phyloP scores from a whole-genome alignment of 2,888 invertebrate species.

The Hermaeophaga mercurialis region DNA sequence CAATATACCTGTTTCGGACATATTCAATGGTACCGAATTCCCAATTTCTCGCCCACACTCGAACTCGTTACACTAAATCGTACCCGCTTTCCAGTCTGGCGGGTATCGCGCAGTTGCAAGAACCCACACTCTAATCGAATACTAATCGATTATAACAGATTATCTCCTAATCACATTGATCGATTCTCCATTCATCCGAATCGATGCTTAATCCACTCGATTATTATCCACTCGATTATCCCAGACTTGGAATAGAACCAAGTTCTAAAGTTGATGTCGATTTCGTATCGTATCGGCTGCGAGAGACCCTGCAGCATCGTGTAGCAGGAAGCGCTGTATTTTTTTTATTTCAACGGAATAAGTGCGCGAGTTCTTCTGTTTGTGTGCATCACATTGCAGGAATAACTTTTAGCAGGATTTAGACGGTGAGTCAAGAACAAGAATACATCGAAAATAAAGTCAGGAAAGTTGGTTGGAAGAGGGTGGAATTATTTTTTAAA shows the following conservation, averaged over 20 bases:
- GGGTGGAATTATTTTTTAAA: too few relatives aligned
- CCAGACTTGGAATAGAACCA: conserved; percentile 16
- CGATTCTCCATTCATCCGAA: background rate
- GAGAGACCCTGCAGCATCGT: background rate
- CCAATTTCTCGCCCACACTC: conserved; percentile 21
- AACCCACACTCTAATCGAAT: background rate
- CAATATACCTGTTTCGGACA: conserved; percentile 24
- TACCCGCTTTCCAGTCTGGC: background rate
- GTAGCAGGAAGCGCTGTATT: background rate
- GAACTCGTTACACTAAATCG: background rate
- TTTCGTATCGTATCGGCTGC: background rate
- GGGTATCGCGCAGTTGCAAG: background rate
- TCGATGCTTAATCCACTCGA: background rate
- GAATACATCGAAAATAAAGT: too few relatives aligned
- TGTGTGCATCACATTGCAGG: conserved; percentile 20
- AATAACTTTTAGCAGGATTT: conserved; percentile 2
- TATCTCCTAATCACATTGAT: background rate
- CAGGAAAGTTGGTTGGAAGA: too few relatives aligned
- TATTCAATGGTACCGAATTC: conserved; percentile 18
- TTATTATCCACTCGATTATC: background rate
- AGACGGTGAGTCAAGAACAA: conserved; percentile 2
- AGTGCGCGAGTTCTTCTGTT: conserved; percentile 17
- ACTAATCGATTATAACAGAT: background rate
- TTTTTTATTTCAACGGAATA: background rate
- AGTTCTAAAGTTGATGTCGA: background rate